Evolutionary conservation across 2,888 invertebrate genomes (phyloP).

Genomic region (Callosobruchus maculatus): DNA sequence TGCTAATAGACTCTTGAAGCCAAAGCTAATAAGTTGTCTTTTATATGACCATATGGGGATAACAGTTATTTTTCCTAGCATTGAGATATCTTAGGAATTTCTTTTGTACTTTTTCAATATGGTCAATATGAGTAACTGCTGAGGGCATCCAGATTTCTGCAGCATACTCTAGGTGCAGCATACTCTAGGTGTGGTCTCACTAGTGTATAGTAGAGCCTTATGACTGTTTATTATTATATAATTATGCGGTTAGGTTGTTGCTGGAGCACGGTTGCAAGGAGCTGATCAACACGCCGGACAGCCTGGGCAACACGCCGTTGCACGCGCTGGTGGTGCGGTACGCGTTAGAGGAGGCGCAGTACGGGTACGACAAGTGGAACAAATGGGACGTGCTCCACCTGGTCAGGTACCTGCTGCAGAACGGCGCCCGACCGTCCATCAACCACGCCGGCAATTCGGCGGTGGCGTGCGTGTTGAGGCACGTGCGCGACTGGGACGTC

Average conservation of each 20-base stretch:
- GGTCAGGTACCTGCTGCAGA: slow-evolving; percentile 58
- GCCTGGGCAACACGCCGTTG: slow-evolving; percentile 70
- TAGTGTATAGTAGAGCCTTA: no score
- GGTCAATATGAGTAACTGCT: no score
- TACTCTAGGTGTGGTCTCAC: no score
- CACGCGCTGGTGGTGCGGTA: slow-evolving; percentile 64
- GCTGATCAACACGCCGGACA: slow-evolving; percentile 68
- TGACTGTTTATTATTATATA: no score
- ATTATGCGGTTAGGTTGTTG: slow-evolving; percentile 51
- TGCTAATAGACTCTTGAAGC: no score
- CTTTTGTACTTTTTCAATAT: no score
- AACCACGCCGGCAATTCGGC: slow-evolving; percentile 68
- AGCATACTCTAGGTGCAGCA: no score
- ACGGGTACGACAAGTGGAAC: slow-evolving; percentile 68
- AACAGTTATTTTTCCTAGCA: no score
- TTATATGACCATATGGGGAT: no score
- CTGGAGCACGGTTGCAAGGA: slow-evolving; percentile 71
- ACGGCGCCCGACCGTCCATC: slow-evolving; percentile 64
- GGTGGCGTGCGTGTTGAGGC: slow-evolving; percentile 66
- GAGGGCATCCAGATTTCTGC: no score
- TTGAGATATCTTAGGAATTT: no score
- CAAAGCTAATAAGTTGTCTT: no score
- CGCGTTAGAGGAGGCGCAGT: slow-evolving; percentile 64
- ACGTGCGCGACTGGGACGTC: slow-evolving; percentile 67
- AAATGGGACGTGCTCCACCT: slow-evolving; percentile 73